phyloP scores from a whole-genome alignment of 2,888 invertebrate species.

The Eucriotettix oculatus region DNA sequence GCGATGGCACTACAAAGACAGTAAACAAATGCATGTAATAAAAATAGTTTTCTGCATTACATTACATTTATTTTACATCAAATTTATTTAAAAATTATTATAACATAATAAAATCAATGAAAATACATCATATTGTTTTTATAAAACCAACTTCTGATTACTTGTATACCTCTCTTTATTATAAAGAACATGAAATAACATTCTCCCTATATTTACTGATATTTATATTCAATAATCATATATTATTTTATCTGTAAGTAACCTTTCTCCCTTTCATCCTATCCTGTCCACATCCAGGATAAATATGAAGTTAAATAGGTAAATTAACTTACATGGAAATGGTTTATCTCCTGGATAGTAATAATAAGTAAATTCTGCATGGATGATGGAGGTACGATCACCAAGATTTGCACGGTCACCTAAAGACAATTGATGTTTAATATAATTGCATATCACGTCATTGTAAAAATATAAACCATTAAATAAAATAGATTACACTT shows the following conservation, averaged over 20 bases:
- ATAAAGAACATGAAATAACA: no score
- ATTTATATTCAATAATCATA: background rate
- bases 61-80: no score
- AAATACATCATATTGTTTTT: no score
- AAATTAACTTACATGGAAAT: conserved; percentile 56
- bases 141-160: no score
- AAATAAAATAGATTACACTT: no score
- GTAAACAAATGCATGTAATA: background rate
- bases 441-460: no score
- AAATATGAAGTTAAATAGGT: background rate
- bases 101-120: no score
- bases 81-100: no score
- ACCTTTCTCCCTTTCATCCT: no score
- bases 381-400: conserved; percentile 78
- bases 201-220: no score
- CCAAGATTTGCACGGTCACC: conserved; percentile 70
- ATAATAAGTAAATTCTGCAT: conserved; percentile 90
- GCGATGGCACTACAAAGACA: conserved; percentile 65
- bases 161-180: background rate
- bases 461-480: no score
- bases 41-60: background rate
- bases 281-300: background rate
- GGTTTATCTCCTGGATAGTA: conserved; percentile 86
- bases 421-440: conserved; percentile 22
- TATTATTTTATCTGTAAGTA: no score